Percentiles rank a stretch among this genome's conserved stretches.
These are phyloP conservation scores for Pleuronectes platessa DNA, from an alignment of 2,113 vertebrate genomes.

Conservation along the genomic window DNA sequence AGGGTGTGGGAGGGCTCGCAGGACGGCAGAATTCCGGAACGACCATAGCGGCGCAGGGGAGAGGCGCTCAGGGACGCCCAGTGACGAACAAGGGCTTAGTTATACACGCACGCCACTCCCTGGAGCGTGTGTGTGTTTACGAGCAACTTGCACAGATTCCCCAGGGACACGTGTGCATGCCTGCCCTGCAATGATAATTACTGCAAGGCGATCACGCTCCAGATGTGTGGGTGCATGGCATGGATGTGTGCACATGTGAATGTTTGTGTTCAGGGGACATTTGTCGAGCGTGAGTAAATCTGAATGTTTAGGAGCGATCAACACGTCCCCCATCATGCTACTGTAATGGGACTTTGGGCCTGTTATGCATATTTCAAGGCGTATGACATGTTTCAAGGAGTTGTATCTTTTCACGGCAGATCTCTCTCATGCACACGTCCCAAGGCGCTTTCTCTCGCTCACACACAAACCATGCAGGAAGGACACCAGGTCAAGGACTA, in stretches of 20 bases:
- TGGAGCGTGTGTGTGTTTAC: constrained; percentile 61
- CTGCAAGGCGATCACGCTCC: constrained; percentile 46
- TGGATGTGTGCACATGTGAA: constrained; percentile 10
- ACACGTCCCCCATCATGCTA: constrained; percentile 24
- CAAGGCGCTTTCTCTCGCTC: constrained; percentile 9
- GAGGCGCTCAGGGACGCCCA: constrained; percentile 68
- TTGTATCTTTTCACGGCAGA: constrained; percentile 30
- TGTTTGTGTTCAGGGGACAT: constrained; percentile 8
- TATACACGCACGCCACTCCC: constrained; percentile 70
- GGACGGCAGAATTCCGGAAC: constrained; percentile 71
- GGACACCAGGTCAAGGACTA: constrained; percentile 57
- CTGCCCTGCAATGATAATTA: constrained; percentile 73
- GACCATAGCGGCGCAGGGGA: constrained; percentile 66
- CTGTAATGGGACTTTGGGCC: constrained; percentile 7
- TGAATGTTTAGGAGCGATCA: constrained; percentile 24
- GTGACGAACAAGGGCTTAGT: constrained; percentile 74
- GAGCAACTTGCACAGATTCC: constrained; percentile 66
- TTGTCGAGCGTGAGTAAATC: constrained; percentile 37
- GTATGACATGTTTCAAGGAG: constrained; percentile 7
- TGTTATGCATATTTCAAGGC: constrained; percentile 2
- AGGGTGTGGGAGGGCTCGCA: constrained; percentile 72
- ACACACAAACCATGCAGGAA: constrained; percentile 39
- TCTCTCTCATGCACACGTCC: constrained; percentile 9
- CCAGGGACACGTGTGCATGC: constrained; percentile 66
- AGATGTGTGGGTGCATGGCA: constrained; percentile 30